Percentiles rank a stretch among this genome's conserved stretches.
Evolutionary conservation across 2,888 invertebrate species (phyloP).

Genomic region (Lasius fuliginosus): DNA sequence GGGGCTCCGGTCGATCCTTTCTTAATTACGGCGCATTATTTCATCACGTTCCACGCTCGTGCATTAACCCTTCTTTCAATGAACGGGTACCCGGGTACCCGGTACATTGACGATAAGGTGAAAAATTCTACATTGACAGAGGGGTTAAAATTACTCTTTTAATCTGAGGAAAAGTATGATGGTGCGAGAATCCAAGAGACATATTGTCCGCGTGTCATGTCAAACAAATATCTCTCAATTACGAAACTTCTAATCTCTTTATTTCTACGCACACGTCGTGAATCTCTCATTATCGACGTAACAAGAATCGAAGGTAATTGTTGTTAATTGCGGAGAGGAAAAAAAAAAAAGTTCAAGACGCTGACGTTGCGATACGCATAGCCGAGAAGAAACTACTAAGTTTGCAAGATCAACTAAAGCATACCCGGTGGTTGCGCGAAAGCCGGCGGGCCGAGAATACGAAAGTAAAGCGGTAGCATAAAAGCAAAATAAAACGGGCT

Average conservation of each 20-base stretch:
- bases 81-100: too few species aligned
- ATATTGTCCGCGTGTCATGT: background rate
- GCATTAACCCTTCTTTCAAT: too few species aligned
- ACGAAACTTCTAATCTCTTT: background rate
- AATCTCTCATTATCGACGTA: background rate
- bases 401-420: constrained; percentile 75
- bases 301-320: constrained; percentile 4
- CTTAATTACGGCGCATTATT: background rate
- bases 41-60: background rate
- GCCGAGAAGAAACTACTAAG: constrained; percentile 63
- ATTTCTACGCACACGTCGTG: background rate
- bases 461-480: constrained; percentile 67
- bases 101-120: too few species aligned
- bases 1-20: background rate
- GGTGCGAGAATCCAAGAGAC: too few species aligned
- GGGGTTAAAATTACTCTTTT: background rate
- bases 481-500: constrained; percentile 74
- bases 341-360: background rate
- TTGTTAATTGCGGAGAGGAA: background rate
- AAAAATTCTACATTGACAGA: too few species aligned
- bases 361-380: background rate
- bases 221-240: background rate
- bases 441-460: constrained; percentile 69
- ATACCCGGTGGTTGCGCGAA: constrained; percentile 66
- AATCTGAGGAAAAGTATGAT: background rate